These are phyloP conservation scores for Colletes latitarsis DNA, from an alignment of 1,140 invertebrate species.

Conservation along the genomic window DNA sequence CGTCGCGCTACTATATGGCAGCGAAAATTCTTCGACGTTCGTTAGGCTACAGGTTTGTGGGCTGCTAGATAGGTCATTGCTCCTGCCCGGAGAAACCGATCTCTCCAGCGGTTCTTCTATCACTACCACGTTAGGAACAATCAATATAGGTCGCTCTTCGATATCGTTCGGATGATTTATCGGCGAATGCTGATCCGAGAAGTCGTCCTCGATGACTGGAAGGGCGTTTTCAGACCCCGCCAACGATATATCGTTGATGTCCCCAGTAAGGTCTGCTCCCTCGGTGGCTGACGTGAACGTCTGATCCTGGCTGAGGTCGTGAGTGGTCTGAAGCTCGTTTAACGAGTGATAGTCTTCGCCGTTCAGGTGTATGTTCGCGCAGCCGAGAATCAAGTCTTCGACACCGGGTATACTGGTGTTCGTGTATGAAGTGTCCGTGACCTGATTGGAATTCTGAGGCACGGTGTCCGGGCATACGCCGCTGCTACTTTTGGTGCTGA, in stretches of 20 bases:
- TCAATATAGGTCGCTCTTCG: not conserved
- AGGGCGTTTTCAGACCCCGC: not conserved
- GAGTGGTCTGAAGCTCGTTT: slow-evolving; percentile 2
- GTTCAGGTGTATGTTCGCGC: slow-evolving; percentile 62
- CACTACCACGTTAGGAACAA: not conserved
- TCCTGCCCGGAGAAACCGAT: not conserved
- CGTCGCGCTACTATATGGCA: not conserved
- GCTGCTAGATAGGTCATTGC: not conserved
- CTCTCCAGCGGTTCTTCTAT: slow-evolving; percentile 1
- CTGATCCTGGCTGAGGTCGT: slow-evolving; percentile 67
- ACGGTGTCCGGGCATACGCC: slow-evolving; percentile 65
- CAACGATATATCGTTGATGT: not conserved
- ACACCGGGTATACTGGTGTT: slow-evolving; percentile 67
- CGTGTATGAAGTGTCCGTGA: slow-evolving; percentile 59
- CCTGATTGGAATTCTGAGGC: slow-evolving; percentile 31
- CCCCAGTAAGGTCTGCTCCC: not conserved
- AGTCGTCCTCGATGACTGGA: not conserved
- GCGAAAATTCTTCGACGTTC: not conserved
- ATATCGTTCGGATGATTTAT: not conserved
- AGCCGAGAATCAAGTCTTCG: slow-evolving; percentile 70
- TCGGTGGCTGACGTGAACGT: slow-evolving; percentile 71
- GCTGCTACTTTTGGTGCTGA: slow-evolving; percentile 71
- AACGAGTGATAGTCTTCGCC: slow-evolving; percentile 35
- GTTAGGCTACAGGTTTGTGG: not conserved
- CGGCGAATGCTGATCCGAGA: not conserved